Evolutionary conservation across 2,888 invertebrate species (phyloP).

Genomic region (Lepidochrysops patricia): DNA sequence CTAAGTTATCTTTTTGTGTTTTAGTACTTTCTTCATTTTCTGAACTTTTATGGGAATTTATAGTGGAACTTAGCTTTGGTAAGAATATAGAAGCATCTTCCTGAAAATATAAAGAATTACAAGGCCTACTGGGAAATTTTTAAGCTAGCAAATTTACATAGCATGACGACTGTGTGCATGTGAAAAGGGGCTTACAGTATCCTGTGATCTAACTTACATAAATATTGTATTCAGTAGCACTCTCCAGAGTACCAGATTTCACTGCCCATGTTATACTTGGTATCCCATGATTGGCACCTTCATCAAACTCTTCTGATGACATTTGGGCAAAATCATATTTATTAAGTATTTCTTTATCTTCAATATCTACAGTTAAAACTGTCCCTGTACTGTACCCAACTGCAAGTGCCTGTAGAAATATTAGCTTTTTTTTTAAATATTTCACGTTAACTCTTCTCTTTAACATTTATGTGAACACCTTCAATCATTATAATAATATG

Average conservation of each 20-base stretch:
- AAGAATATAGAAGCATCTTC: slow-evolving; percentile 71
- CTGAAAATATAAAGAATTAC: slow-evolving; percentile 33
- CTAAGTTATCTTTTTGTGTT: slow-evolving; percentile 75
- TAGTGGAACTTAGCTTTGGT: slow-evolving; percentile 72
- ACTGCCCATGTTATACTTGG: slow-evolving; percentile 84
- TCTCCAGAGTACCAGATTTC: slow-evolving; percentile 54
- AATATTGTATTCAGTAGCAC: slow-evolving; percentile 56
- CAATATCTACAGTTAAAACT: slow-evolving; percentile 85
- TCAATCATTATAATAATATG: too few species aligned
- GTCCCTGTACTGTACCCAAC: slow-evolving; percentile 81
- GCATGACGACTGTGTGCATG: too few species aligned
- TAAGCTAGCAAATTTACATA: too few species aligned
- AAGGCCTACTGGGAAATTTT: too few species aligned
- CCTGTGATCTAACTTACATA: slow-evolving; percentile 40
- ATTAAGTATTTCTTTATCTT: slow-evolving; percentile 87
- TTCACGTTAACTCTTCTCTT: too few species aligned
- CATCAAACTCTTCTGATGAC: slow-evolving; percentile 58
- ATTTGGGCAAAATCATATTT: slow-evolving; percentile 65
- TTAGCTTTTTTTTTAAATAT: too few species aligned
- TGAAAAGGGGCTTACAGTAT: too few species aligned
- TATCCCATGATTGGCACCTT: slow-evolving; percentile 74
- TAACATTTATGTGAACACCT: too few species aligned
- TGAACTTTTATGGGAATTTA: slow-evolving; percentile 67
- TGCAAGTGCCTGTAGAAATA: slow-evolving; percentile 73
- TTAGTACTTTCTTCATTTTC: slow-evolving; percentile 70